Evolutionary conservation across 2,797 vertebrate genomes (phyloP).

Genomic region (Sebastes aleutianus): DNA sequence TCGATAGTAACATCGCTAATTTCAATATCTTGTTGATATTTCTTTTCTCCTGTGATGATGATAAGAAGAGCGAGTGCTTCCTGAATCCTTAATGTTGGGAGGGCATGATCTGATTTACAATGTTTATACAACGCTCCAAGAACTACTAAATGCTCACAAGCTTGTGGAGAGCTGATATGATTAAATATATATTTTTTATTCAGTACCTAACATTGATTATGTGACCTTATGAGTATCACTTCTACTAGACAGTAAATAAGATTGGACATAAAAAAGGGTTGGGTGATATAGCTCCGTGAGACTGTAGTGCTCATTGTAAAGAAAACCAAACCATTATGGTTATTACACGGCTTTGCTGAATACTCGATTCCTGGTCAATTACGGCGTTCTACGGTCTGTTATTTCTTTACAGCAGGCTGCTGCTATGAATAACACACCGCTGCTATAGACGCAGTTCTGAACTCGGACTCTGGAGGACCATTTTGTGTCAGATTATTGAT

Average conservation of each 20-base stretch:
- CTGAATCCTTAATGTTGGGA: not conserved
- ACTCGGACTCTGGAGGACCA: too few species aligned
- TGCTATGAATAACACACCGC: too few species aligned
- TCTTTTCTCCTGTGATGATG: not conserved
- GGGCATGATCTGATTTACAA: slow-evolving; percentile 9
- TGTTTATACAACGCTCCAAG: not conserved
- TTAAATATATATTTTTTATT: not conserved
- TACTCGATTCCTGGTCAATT: too few species aligned
- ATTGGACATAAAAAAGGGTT: not conserved
- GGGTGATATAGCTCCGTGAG: not conserved
- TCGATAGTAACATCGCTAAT: not conserved
- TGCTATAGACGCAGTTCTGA: too few species aligned
- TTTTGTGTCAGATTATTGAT: too few species aligned
- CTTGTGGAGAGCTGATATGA: not conserved
- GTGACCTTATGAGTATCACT: not conserved
- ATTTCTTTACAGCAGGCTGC: too few species aligned
- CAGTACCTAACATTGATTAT: not conserved
- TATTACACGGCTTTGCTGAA: too few species aligned
- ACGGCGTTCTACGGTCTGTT: too few species aligned
- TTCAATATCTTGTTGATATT: not conserved
- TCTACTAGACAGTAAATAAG: not conserved
- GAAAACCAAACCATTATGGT: not conserved
- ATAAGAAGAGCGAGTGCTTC: not conserved
- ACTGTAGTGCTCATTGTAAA: not conserved
- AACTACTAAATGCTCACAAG: not conserved